Percentiles rank a stretch among this genome's conserved stretches.
Evolutionary conservation across 2,888 invertebrate genomes (phyloP).

Genomic region (Argyresthia albistria): DNA sequence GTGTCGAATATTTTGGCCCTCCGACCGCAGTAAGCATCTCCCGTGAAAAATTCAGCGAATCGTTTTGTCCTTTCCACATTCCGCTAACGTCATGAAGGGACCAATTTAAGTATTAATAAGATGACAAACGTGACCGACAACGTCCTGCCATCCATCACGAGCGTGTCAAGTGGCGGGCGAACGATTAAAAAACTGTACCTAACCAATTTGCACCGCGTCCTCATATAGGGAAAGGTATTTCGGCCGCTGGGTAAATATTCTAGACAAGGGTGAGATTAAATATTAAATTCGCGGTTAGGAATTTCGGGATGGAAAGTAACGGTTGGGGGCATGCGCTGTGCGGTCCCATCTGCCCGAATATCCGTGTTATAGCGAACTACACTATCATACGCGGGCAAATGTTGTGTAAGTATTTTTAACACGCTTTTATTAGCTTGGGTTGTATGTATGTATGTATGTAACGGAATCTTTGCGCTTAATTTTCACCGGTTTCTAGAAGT

Average conservation of each 20-base stretch:
- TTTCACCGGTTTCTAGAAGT: no score
- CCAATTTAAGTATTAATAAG: slow-evolving; percentile 72
- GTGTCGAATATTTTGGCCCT: no score
- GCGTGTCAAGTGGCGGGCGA: slow-evolving; percentile 58
- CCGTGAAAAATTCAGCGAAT: no score
- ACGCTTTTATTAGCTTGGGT: no score
- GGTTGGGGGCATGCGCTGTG: slow-evolving; percentile 42
- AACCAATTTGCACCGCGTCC: slow-evolving; percentile 35
- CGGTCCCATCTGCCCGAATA: slow-evolving; percentile 12
- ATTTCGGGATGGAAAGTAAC: slow-evolving; percentile 64
- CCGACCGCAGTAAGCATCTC: no score
- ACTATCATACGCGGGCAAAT: not conserved
- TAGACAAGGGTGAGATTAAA: slow-evolving; percentile 70
- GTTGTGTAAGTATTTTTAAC: not conserved
- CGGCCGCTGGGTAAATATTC: slow-evolving; percentile 58
- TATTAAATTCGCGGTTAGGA: slow-evolving; percentile 69
- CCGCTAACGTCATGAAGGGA: slow-evolving; percentile 51
- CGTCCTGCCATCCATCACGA: slow-evolving; percentile 59
- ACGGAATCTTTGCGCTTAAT: no score
- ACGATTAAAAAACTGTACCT: slow-evolving; percentile 64
- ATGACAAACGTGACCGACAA: slow-evolving; percentile 65
- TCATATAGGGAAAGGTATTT: slow-evolving; percentile 48
- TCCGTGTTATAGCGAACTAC: not conserved
- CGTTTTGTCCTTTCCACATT: slow-evolving; percentile 23
- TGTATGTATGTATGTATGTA: no score